Conservation (phyloP, 2,113 vertebrate genomes). For the Calonectris borealis region DNA sequence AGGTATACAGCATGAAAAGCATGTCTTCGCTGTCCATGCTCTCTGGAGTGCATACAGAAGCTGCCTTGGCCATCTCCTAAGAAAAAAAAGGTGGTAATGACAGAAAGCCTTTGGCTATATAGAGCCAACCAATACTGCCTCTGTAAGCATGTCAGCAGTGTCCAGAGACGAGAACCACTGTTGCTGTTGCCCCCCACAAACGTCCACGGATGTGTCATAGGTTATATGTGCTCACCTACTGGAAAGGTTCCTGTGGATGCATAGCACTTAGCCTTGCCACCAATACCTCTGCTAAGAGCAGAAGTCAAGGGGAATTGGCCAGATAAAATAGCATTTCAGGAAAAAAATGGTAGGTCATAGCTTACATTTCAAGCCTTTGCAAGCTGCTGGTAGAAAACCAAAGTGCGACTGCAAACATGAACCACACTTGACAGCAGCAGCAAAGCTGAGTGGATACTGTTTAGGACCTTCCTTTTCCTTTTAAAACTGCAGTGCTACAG, state of each 20-base stretch:
- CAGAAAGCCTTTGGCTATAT: neutral
- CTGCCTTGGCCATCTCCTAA: constrained; percentile 85
- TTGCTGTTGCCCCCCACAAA: neutral
- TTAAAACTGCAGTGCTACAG: neutral
- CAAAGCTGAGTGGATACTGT: neutral
- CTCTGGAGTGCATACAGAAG: constrained; percentile 77
- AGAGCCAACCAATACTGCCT: neutral
- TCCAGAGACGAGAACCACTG: neutral
- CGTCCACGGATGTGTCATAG: accelerated
- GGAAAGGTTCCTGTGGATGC: neutral
- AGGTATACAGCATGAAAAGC: constrained; percentile 91
- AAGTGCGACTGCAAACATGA: neutral
- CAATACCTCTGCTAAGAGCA: neutral
- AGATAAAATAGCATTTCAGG: neutral
- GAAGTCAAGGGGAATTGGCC: neutral
- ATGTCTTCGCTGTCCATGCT: constrained; percentile 88
- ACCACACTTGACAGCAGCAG: neutral
- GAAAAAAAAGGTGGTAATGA: neutral
- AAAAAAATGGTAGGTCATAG: neutral
- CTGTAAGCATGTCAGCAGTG: neutral
- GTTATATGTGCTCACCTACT: neutral
- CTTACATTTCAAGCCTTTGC: neutral
- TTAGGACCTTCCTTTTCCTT: neutral
- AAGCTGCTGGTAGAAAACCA: neutral
- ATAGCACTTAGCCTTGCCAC: neutral